phyloP scores from a whole-genome alignment of 2,888 invertebrate species.

The Ophioninae sp. region DNA sequence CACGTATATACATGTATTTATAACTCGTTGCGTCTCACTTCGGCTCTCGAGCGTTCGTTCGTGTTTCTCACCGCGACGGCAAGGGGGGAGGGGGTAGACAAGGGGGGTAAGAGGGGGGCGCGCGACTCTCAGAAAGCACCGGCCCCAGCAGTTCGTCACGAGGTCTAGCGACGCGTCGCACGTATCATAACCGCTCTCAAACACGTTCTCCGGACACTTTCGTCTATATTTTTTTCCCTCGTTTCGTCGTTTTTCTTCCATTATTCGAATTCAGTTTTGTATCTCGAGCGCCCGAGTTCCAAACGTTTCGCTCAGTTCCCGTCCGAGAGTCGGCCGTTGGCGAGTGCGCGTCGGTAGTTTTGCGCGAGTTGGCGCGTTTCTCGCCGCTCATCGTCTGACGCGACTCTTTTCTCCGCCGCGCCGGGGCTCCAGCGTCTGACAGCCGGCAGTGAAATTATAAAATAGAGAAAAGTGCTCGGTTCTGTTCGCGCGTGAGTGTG shows the following conservation, averaged over 20 bases:
- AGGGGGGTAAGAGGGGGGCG: slow-evolving; percentile 50
- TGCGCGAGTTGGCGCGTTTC: slow-evolving; percentile 30
- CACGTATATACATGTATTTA: slow-evolving; percentile 34
- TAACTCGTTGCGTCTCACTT: slow-evolving; percentile 47
- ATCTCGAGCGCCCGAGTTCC: not conserved
- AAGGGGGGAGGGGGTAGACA: slow-evolving; percentile 39
- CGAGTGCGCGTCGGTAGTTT: slow-evolving; percentile 14
- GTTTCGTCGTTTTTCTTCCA: not conserved
- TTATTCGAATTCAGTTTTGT: not conserved
- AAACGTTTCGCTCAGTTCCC: slow-evolving; percentile 2
- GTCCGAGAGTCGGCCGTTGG: not conserved
- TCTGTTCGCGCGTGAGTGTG: slow-evolving; percentile 12
- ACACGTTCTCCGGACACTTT: slow-evolving; percentile 41
- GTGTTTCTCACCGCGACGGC: slow-evolving; percentile 59
- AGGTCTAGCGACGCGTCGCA: slow-evolving; percentile 62
- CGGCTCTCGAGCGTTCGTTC: slow-evolving; percentile 44
- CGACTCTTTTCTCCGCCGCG: slow-evolving; percentile 17
- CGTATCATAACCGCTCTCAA: slow-evolving; percentile 57
- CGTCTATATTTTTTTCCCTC: slow-evolving; percentile 22
- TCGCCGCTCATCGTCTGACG: slow-evolving; percentile 11
- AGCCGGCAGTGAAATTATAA: slow-evolving; percentile 23
- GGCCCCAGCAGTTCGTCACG: slow-evolving; percentile 63
- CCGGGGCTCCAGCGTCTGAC: slow-evolving; percentile 28
- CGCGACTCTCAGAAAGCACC: slow-evolving; percentile 62
- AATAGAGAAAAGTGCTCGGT: slow-evolving; percentile 31